Base-by-base conservation (phyloP, 2,888 invertebrate species). In the Scaptomyza tumidula region DNA sequence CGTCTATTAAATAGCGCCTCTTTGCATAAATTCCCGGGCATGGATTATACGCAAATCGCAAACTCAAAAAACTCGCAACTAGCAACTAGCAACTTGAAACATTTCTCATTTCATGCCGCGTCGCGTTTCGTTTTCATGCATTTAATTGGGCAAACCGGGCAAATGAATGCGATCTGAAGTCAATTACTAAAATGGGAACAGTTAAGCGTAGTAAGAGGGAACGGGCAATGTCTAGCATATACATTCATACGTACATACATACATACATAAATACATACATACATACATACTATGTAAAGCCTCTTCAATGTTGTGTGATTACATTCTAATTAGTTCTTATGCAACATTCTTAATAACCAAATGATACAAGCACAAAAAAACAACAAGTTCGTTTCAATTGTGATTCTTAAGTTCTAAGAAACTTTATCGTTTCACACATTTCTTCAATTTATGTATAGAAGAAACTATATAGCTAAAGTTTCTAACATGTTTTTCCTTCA, bases 11-110 rank as follows among this genome's bases (percentile, higher is more conserved):
- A 45, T 53, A 55, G 59, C 50, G 63, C 53, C 61, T 70, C 60
- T 80, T 82, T 77, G 80, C 82, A 82, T 82, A 85, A 85, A 81
- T 71, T 82, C 65, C 65, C 64, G 63, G 35, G 6, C 64, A 39
- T 69, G 81, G 84, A 85, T 85, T 85, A 85, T 82, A 82, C 86
- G 82, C 82, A 82, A 82, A 85, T 82, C 86, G 85, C 71, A 55
- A 71, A 67, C 65, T 62, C 60, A 19, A 19, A 19, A 19, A 19
- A 19, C n/a, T n/a, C n/a, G 39, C 14, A 60, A 62, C 73, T 68
- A 24, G 49, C 59, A 48, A 55, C 63, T 64, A 2, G 9, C 55
- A 48, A 37, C 53, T 45, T 24, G 24, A 43, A 35, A 35, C 56
- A 50, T 58, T 66, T 64, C 44, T n/a, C 58, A 44, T 44, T 73